These are phyloP conservation scores for Oxycera nigricornis DNA, from an alignment of 2,888 invertebrate genomes.

Conservation along the genomic window DNA sequence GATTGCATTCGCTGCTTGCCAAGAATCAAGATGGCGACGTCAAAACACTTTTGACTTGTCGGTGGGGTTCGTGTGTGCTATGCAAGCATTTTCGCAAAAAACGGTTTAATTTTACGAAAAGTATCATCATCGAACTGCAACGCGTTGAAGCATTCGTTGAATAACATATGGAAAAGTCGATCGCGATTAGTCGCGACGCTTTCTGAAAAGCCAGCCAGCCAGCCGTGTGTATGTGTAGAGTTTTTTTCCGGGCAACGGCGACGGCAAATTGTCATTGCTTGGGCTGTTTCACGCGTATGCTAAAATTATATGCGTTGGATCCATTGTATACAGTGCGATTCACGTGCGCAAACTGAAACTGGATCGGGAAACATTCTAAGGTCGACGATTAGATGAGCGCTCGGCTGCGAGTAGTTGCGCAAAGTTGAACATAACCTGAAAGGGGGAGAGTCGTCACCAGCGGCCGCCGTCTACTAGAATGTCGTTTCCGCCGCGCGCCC, in stretches of 20 bases:
- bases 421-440: slow-evolving; percentile 26
- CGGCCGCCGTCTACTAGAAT: slow-evolving; percentile 61
- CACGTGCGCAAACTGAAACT: no score
- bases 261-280: not conserved
- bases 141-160: not conserved
- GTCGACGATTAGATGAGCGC: not conserved
- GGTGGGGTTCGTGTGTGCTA: not conserved
- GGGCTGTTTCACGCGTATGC: not conserved
- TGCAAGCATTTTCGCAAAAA: not conserved
- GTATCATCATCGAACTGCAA: no score
- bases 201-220: no score
- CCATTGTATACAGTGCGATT: not conserved
- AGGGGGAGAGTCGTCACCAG: not conserved
- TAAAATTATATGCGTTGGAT: not conserved
- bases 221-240: not conserved
- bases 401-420: not conserved
- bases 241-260: not conserved
- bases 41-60: slow-evolving; percentile 38
- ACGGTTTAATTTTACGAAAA: no score
- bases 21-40: slow-evolving; percentile 39
- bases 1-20: not conserved
- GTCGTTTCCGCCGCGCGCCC: slow-evolving; percentile 89
- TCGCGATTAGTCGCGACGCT: not conserved
- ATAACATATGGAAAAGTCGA: not conserved
- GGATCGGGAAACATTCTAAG: not conserved